A percentile compares a stretch with the other conserved stretches of the same genome.
phyloP scores from a whole-genome alignment of 2,888 invertebrate species.

The Phyto melanocephala region DNA sequence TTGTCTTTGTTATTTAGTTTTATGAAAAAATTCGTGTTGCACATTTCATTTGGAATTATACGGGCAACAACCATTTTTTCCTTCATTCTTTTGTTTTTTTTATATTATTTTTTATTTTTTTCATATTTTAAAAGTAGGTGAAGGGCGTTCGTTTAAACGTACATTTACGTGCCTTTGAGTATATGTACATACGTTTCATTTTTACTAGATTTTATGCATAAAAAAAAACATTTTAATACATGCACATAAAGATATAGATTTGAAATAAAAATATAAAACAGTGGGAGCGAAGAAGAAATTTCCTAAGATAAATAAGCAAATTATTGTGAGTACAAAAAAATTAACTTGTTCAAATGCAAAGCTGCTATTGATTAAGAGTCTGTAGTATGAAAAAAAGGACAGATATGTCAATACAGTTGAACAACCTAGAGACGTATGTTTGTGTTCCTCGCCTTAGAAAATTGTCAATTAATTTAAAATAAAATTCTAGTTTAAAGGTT shows the following conservation, averaged over 20 bases:
- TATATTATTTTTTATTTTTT: background rate
- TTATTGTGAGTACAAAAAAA: no score
- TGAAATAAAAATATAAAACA: slow-evolving; percentile 1
- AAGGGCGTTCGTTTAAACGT: slow-evolving; percentile 56
- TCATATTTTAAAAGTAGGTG: slow-evolving; percentile 49
- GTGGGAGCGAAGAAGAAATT: no score
- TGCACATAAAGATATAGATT: background rate
- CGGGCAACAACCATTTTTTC: background rate
- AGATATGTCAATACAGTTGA: no score
- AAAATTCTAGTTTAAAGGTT: no score
- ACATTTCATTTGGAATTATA: slow-evolving; percentile 47
- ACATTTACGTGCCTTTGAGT: slow-evolving; percentile 47
- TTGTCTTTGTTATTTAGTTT: slow-evolving; percentile 55
- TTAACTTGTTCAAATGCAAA: no score
- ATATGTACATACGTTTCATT: slow-evolving; percentile 9
- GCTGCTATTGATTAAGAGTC: no score
- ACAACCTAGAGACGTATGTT: no score
- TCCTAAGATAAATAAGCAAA: no score
- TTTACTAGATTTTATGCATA: background rate
- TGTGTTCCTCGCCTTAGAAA: no score
- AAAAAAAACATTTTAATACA: background rate
- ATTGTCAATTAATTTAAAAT: no score
- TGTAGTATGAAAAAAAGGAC: no score
- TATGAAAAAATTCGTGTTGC: slow-evolving; percentile 49
- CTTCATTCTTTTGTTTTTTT: background rate